Percentiles rank a stretch among this genome's conserved stretches.
Evolutionary conservation across 1,140 invertebrate species (phyloP).

Genomic region (Anthonomus grandis): DNA sequence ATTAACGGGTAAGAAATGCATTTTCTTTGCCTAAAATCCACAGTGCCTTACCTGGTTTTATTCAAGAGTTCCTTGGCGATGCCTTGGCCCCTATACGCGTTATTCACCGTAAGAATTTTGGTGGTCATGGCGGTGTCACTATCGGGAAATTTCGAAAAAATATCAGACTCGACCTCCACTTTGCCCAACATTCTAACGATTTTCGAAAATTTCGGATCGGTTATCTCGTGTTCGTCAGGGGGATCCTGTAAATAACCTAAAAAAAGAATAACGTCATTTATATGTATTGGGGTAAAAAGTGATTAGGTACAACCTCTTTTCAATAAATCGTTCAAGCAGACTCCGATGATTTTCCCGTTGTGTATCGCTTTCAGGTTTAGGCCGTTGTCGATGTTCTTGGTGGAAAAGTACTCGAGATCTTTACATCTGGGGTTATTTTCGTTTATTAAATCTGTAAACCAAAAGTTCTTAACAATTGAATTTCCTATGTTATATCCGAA

Average conservation of each 20-base stretch:
- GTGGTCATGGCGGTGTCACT: conserved; percentile 58
- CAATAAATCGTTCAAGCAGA: conserved; percentile 47
- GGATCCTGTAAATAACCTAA: conserved; percentile 28
- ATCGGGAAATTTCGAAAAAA: conserved; percentile 56
- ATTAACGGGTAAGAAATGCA: too few relatives aligned
- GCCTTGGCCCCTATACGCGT: conserved; percentile 61
- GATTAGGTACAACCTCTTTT: conserved; percentile 50
- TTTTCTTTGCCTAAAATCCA: too few relatives aligned
- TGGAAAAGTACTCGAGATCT: conserved; percentile 64
- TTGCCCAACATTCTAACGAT: conserved; percentile 60
- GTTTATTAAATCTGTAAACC: conserved; percentile 52
- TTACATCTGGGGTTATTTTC: conserved; percentile 59
- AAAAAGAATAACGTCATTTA: conserved; percentile 1
- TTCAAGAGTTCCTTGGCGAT: conserved; percentile 62
- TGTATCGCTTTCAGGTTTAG: conserved; percentile 61
- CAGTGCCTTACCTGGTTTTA: conserved; percentile 62
- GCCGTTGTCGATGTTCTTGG: conserved; percentile 56
- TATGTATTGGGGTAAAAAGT: too few relatives aligned
- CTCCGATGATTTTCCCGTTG: conserved; percentile 59
- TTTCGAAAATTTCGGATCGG: conserved; percentile 59
- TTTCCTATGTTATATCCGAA: too few relatives aligned
- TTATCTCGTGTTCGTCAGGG: conserved; percentile 51
- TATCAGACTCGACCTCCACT: conserved; percentile 55
- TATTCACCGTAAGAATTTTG: conserved; percentile 64
- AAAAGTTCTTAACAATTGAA: background rate